Base-by-base conservation (phyloP, 2,797 vertebrate genomes). In the Neopelma chrysocephalum region DNA sequence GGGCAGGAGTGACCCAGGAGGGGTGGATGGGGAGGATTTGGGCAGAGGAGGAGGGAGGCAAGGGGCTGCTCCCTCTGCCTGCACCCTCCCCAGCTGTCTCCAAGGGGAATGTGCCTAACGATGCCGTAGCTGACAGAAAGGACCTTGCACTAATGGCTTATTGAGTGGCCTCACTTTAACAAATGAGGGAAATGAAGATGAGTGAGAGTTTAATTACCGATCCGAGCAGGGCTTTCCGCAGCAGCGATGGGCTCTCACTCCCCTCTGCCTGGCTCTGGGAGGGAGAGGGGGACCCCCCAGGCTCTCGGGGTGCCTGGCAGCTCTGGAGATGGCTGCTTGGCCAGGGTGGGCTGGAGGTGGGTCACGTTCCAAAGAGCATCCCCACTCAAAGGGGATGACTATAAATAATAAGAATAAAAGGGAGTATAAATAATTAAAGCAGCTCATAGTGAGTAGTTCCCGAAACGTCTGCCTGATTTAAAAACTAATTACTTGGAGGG, bases 401-500 rank as follows among this genome's bases (percentile, higher is more conserved):
- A 89, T 93, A 95, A 96, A 96, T 95, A 93, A 94, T 68, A 71
- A 80, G 93, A 95, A 95, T 93, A 87, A 93, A 96, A 89, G 90
- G 85, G 83, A 93, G 66, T 56, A 90, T 95, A 95, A 97, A 97
- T 97, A 95, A 97, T 97, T 96, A 96, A 97, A 97, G 89, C 82
- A 27, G 89, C 95, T 95, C 83, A 66, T 87, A 91, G 88, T 26
- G 21, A 96, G 93, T 76, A 86, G 91, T 87, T 96, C 96, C 95
- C 45, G 94, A 96, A 97, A 96, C 8, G 38, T 95, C 96, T 96
- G 95, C 96, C 94, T 95, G 92, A 95, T 97, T 97, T 96, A 97
- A 97, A 97, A 96, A 97, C 96, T 96, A 97, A 98, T 97, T 96
- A 96, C 94, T 91, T 71, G 64, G 93, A 95, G 81, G 88, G 82